Evolutionary conservation across 1,140 invertebrate genomes (phyloP).

Genomic region (Drosophila oshimai): DNA sequence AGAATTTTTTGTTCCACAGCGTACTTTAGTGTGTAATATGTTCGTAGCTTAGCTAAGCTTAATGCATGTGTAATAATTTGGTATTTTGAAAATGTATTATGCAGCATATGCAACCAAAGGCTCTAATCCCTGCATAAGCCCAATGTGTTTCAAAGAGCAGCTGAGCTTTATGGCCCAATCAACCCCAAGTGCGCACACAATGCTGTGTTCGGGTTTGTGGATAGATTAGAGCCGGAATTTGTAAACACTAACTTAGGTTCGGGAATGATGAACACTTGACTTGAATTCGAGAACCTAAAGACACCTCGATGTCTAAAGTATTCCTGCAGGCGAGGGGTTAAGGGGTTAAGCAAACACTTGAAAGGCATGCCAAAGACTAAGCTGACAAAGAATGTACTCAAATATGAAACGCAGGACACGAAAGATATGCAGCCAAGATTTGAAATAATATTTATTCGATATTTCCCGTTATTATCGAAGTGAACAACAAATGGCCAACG

Average conservation of each 20-base stretch:
- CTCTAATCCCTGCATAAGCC: conserved; percentile 61
- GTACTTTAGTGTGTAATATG: not conserved
- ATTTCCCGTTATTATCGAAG: conserved; percentile 50
- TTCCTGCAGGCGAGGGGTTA: conserved; percentile 5
- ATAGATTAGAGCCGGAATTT: conserved; percentile 24
- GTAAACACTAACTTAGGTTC: conserved; percentile 18
- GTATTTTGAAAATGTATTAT: conserved; percentile 36
- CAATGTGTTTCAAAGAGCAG: conserved; percentile 36
- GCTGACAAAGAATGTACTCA: conserved; percentile 34
- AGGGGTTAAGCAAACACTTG: conserved; percentile 12
- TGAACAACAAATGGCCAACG: conserved; percentile 42
- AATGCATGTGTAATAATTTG: not conserved
- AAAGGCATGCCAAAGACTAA: conserved; percentile 15
- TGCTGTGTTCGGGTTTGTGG: not conserved
- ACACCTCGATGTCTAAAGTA: conserved; percentile 21
- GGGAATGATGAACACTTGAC: conserved; percentile 39
- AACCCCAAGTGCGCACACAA: not conserved
- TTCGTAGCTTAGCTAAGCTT: not conserved
- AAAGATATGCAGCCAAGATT: conserved; percentile 25
- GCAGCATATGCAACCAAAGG: conserved; percentile 50
- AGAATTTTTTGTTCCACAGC: too few species aligned
- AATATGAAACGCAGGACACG: conserved; percentile 41
- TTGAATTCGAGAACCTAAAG: conserved; percentile 15
- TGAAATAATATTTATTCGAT: conserved; percentile 78
- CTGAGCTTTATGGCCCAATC: conserved; percentile 35